These are phyloP conservation scores for Scolopax bukidnonensis DNA, from an alignment of 2,797 vertebrate genomes.

Conservation along the genomic window DNA sequence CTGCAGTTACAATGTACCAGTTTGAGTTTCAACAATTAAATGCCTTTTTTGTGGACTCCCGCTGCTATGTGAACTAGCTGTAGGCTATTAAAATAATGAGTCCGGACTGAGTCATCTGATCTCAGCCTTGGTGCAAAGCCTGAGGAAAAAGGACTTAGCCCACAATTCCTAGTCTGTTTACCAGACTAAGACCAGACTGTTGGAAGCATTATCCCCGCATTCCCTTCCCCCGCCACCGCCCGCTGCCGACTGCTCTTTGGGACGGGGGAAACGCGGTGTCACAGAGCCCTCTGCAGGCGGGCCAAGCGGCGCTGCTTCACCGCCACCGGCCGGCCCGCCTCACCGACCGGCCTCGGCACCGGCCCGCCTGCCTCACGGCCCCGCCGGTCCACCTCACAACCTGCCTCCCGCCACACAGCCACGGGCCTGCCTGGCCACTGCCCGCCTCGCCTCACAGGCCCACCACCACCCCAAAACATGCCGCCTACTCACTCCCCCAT, in stretches of 20 bases:
- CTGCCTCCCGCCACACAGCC: not conserved
- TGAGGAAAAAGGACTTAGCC: slow-evolving; percentile 76
- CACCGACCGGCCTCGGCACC: not conserved
- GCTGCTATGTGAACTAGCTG: slow-evolving; percentile 81
- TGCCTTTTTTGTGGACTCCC: slow-evolving; percentile 79
- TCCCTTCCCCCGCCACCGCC: slow-evolving; percentile 66
- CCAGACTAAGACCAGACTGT: slow-evolving; percentile 74
- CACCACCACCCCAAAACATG: not conserved
- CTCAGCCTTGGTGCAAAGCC: slow-evolving; percentile 79
- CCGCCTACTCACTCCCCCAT: accelerated
- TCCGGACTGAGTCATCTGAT: slow-evolving; percentile 80
- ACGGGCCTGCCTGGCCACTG: not conserved
- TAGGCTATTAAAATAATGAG: slow-evolving; percentile 84
- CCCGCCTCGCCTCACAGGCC: not conserved
- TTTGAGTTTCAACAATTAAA: slow-evolving; percentile 82
- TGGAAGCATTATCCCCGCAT: slow-evolving; percentile 47
- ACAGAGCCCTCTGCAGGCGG: slow-evolving; percentile 81
- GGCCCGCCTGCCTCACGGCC: not conserved
- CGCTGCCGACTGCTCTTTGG: not conserved
- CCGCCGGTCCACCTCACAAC: not conserved
- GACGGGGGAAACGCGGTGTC: slow-evolving; percentile 57
- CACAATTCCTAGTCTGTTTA: slow-evolving; percentile 82
- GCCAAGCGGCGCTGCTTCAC: not conserved
- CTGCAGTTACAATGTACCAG: slow-evolving; percentile 73
- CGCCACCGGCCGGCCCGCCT: too few relatives aligned